Evolutionary conservation across 2,797 vertebrate species (phyloP).

Genomic region (Rousettus madagascariensis): DNA sequence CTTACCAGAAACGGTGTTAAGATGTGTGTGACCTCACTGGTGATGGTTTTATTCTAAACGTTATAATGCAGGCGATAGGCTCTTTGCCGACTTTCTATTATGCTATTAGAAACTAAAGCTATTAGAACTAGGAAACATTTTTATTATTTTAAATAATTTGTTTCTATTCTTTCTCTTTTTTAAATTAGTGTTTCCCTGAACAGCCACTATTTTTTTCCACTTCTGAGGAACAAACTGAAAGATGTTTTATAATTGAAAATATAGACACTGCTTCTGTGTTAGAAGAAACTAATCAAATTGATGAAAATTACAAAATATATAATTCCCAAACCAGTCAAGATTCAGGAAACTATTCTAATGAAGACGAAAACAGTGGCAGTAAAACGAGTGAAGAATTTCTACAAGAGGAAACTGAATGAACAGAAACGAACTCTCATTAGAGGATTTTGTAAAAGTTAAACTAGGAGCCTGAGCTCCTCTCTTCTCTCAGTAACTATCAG

Average conservation of each 20-base stretch:
- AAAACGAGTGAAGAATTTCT: neutral
- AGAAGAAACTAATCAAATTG: neutral
- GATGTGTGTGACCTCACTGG: fast-evolving
- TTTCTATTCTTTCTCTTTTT: conserved; percentile 6
- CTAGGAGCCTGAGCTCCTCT: neutral
- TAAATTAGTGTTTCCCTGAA: conserved; percentile 37
- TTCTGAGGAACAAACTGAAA: conserved; percentile 79
- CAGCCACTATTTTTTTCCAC: conserved; percentile 41
- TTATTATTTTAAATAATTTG: neutral
- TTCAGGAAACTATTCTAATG: conserved; percentile 84
- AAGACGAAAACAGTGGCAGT: conserved; percentile 57
- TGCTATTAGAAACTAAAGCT: neutral
- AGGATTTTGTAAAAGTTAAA: fast-evolving
- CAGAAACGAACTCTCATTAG: fast-evolving
- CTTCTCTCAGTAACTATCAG: fast-evolving
- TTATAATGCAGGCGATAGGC: fast-evolving
- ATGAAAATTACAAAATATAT: conserved; percentile 45
- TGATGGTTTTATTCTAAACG: neutral
- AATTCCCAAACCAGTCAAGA: conserved; percentile 78
- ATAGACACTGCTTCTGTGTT: fast-evolving
- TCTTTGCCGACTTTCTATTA: neutral
- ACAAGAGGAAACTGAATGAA: neutral
- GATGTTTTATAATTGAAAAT: conserved; percentile 75
- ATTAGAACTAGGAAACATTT: neutral
- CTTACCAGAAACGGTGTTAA: neutral